Base-by-base conservation (phyloP, 1,140 invertebrate species). In the Ephestia elutella region DNA sequence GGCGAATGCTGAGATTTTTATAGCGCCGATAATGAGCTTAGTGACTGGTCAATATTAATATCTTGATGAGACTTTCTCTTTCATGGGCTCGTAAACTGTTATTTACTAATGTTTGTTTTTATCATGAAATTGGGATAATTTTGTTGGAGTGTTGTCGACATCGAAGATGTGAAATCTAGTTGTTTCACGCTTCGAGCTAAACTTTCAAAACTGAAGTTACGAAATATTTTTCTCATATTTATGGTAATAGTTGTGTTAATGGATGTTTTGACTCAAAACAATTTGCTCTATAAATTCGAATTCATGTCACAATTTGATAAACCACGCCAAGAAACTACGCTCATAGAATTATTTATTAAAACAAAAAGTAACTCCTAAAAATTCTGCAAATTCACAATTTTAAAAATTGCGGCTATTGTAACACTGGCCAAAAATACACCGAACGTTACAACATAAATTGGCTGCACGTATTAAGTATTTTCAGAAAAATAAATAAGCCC, bases 381-480 rank as follows among this genome's bases (percentile, higher is more conserved):
- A 44, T 44, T 32, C 30, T 32, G 17, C 28, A 18, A 15, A 55
- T 35, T 35, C n/a, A 35, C 13, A 44, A 44, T 35, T 57, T 57
- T 32, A 57, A 57, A 50, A 44, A 50, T 30, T 25, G 9, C 15
- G 15, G 18, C 44, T 57, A 32, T 57, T 50, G 44, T 50, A 50
- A 28, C 44, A 38, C 54, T 32, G 28, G 54, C 54, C 54, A 55
- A 35, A 32, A 55, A 32, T 32, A 32, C 15, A 35, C 38, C 13
- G n/a, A n/a, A 15, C 8, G 20, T 21, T 53, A 25, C 57, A 60
- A 66, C 68, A 72, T 70, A 73, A 77, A 80, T 71, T 73, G 73
- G 59, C 63, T 66, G 58, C 60, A 61, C 63, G 60, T 69, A 68
- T 70, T 78, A 68, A 68, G 65, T 65, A 69, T 69, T 72, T 63